Base-by-base conservation (phyloP, 2,797 vertebrate species). In the Crocidura indochinensis region DNA sequence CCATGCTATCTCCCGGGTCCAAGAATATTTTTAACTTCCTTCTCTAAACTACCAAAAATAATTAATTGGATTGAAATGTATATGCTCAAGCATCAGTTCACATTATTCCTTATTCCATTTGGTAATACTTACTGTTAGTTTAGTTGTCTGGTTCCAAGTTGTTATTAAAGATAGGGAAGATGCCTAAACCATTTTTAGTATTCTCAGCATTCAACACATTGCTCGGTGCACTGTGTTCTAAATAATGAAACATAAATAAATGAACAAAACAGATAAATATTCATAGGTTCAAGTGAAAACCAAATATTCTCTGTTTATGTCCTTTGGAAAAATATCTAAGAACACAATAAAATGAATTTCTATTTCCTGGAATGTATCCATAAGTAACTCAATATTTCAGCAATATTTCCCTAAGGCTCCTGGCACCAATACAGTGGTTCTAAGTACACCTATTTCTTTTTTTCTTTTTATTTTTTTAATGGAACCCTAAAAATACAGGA, bases 21-120 rank as follows among this genome's bases (percentile, higher is more conserved):
- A 7, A 79, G 79, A 26, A 86, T 73, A 14, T 77, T 77, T 85
- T 79, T 62, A 0, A 74, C 46, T 75, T 79, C 47, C 56, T 26
- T 71, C 24, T 60, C 62, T 79, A 79, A 87, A 67, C 17, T 60
- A 31, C 9, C 17, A 1, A 2, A 85, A 20, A 0, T 81, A n/a
- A 47, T 24, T 85, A 91, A 81, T 53, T 53, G 76, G 27, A 81
- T 17, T 78, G 85, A 69, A 56, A 78, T 49, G 26, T 27, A 26
- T n/a, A 31, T 27, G 29, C 47, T n/a, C 4, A 27, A 27, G 0
- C 62, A 10, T 15, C 51, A 46, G 7, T 17, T 74, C 2, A 31
- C 4, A 19, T 69, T 71, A 65, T 26, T 87, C 53, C 56, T 12
- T 22, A n/a, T 8, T 44, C 20, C 4, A 1, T 3, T 12, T 53